Evolutionary conservation across 2,888 invertebrate genomes (phyloP), one percentile per base, ranked within the genome.

Genomic region (Lochmaea capreae): DNA sequence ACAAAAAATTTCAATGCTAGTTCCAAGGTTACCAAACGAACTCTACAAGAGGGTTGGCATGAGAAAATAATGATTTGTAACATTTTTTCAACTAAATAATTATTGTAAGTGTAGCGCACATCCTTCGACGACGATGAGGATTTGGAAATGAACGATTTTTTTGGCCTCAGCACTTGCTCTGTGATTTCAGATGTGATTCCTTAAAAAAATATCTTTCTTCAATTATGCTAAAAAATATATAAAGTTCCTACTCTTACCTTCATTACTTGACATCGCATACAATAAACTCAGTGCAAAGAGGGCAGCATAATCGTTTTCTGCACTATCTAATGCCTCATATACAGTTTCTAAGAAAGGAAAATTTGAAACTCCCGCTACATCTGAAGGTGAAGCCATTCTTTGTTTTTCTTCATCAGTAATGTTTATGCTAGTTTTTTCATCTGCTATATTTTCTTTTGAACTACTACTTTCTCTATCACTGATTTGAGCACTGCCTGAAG

Each of bases 391-490:
- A 10, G 77, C 82, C 73, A 81, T 59, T 80, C 83, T 85, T 83
- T 95, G 93, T 83, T 98, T 98, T 84, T 98, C 97, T 85, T 98
- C 97, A 83, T 97, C 97, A 0, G 97, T 97, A 22, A 97, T 94
- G 86, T 97, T 97, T 18, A 97, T 94, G 87, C 97, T 97, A 67
- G 92, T 88, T 73, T 91, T 87, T 75, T 89, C 88, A 81, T 90
- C 91, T 0, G 88, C 62, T 52, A 84, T 74, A 78, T 82, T 82
- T 65, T 85, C 85, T 75, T 83, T 83, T 3, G 85, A 84, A 77
- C 83, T 81, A 10, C 79, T 80, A 43, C 81, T 82, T 33, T 82
- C 81, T 63, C 78, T 82, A 26, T 82, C 82, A 72, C 81, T 81
- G 46, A 74, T 78, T 11, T 72, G 57, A 39, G 74, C 73, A 74